Base-by-base conservation (phyloP, 2,797 vertebrate genomes). In the Anisognathus igniventris region DNA sequence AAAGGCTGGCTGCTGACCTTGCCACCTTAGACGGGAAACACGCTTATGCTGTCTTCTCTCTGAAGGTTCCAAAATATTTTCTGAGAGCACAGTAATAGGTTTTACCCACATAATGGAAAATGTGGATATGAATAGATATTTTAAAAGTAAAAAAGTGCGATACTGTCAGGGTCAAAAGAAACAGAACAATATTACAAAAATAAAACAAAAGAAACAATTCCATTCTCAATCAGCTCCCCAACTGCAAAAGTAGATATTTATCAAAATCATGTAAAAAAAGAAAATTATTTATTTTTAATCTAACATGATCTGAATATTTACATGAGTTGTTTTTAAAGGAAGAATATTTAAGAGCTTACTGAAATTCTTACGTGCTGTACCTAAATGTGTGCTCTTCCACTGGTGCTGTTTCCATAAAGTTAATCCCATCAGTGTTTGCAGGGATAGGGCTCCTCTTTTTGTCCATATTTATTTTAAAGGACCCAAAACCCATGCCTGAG, bases 51-150 rank as follows among this genome's bases (percentile, higher is more conserved):
- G 7, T 67, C 66, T 81, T 78, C 53, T 61, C 21, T 81, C 53
- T 71, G 50, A 79, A 78, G 28, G 24, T 82, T 89, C 51, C 42
- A 76, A 92, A 90, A 58, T 53, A 73, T 65, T 90, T 92, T 79
- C 64, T 71, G 48, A 77, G 31, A 76, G 42, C 9, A 40, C 31
- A 65, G 28, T 35, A 70, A 78, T 37, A 78, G 17, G 11, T 85
- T 92, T 94, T 39, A 62, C 54, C 35, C 68, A 57, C 50, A 37
- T 67, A 85, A 54, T 21, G 27, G 31, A 71, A 88, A 60, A 64
- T 11, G 12, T 86, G 20, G 21, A 70, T 80, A 62, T 75, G 68
- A 86, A 60, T 17, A 88, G 60, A 44, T 21, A 12, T n/a, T 82
- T 87, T 66, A 51, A 76, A 90, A 88, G 23, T 45, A 33, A 92